Evolutionary conservation across 2,797 vertebrate species (phyloP), one percentile per base, ranked within the genome.

Genomic region (Oceanodroma leucorhoa): DNA sequence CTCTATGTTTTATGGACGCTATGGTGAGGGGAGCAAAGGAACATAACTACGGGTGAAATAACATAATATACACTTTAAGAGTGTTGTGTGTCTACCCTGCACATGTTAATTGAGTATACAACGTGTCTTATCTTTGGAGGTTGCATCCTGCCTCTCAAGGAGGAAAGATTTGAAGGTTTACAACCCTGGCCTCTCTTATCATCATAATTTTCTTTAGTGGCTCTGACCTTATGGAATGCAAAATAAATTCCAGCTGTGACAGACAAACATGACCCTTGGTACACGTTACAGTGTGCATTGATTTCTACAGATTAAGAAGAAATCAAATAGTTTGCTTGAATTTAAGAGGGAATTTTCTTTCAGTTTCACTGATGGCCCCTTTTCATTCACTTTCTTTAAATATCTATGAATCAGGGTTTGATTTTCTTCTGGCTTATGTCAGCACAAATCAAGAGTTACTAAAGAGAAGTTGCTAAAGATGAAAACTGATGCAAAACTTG

Each of bases 211-310:
- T 92, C 40, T 82, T 86, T 51, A 76, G 70, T n/a, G 53, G 13
- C n/a, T 87, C 55, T 89, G 78, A 89, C 64, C 43, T 60, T 62
- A 76, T 9, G 32, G 71, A 89, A 92, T 70, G 41, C 11, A 90
- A 94, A 93, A 91, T 72, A 83, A 73, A 51, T 84, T 91, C 50
- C 60, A 92, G 51, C n/a, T 84, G 12, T 48, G 41, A 82, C 55
- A 54, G 70, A 78, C 62, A 82, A 83, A 72, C 23, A 43, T 51
- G 70, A 94, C 66, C 62, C 26, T 90, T 87, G 58, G 21, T 82
- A 90, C 58, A 27, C 1, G 0, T 72, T 76, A 40, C 36, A 45
- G 7, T 15, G 29, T 24, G 23, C 26, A 10, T 14, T 72, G n/a
- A 78, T 66, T 86, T 80, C 23, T 58, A 62, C 22, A 46, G 46